Evolutionary conservation across 2,888 invertebrate species (phyloP), one percentile per base, ranked within the genome.

Genomic region (Oligia strigilis): DNA sequence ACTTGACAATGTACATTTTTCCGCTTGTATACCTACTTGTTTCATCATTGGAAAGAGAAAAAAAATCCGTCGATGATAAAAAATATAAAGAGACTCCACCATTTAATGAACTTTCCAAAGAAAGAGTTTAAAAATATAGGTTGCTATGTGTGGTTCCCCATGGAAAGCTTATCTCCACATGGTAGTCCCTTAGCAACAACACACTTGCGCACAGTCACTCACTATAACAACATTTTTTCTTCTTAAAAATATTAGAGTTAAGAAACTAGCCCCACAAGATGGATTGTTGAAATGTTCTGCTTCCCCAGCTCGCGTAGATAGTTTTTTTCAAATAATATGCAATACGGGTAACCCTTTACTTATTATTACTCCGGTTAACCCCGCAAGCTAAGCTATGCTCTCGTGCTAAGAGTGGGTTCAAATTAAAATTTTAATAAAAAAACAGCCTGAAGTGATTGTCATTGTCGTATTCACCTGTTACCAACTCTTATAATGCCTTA

Each of bases 1-100:
- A 77, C 83, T 69, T 86, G 60, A 75, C 74, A 82, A 86, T 64
- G 62, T 65, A 74, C 49, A 74, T 76, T 77, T 77, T 77, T 82
- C 40, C 19, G 29, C n/a, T 67, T n/a, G 4, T 74, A 46, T 29
- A 72, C 36, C 5, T 65, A 65, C 65, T 29, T 80, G 19, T 19
- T 43, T 58, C 23, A 65, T 19, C 14, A 83, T 64, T 55, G 64
- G 9, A 23, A 2, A 49, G n/a, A 49, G n/a, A 52, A 4, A n/a
- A 17, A 62, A 64, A 29, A 8, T 23, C 5, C 14, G 40, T 29
- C 8, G 1, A 17, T 23, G 17, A 72, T 71, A 40, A 8, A 75
- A 60, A 46, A 49, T 36, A 14, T 49, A 40, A 40, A 49, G 36
- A 36, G 36, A 40, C 40, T 60, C 19, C 40, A 78, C 5, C 17